phyloP scores from a whole-genome alignment of 2,888 invertebrate genomes.

The Sturmia bella region DNA sequence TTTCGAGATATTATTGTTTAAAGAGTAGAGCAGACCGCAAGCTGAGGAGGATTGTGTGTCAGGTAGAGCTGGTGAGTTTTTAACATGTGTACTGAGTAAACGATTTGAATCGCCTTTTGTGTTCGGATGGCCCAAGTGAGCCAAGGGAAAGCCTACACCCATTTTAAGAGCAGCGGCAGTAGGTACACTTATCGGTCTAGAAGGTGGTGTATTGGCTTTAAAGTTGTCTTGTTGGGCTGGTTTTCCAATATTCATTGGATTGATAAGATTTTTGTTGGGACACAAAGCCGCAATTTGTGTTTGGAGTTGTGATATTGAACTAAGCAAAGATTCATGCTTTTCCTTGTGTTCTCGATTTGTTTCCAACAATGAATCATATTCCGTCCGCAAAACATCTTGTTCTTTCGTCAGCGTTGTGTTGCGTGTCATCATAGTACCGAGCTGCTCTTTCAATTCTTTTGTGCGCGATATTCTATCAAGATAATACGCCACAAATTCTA shows the following conservation, averaged over 20 bases:
- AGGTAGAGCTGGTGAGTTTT: conserved; percentile 79
- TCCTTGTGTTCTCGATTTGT: conserved; percentile 86
- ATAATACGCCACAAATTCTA: conserved; percentile 97
- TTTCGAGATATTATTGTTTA: conserved; percentile 71
- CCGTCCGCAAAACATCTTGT: conserved; percentile 88
- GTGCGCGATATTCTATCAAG: conserved; percentile 93
- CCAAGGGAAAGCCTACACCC: conserved; percentile 92
- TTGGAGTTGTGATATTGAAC: conserved; percentile 82
- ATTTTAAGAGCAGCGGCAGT: conserved; percentile 92
- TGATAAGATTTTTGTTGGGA: conserved; percentile 84
- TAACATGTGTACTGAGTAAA: conserved; percentile 80
- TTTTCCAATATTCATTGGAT: conserved; percentile 84
- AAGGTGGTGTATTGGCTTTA: conserved; percentile 77
- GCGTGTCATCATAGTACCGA: conserved; percentile 88
- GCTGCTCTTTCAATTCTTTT: conserved; percentile 88
- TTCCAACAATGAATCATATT: conserved; percentile 89
- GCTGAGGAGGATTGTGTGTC: conserved; percentile 49
- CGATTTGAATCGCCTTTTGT: conserved; percentile 88
- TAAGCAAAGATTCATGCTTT: conserved; percentile 80
- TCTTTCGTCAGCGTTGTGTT: conserved; percentile 89
- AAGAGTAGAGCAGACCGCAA: conserved; percentile 53
- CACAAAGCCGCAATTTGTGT: conserved; percentile 84
- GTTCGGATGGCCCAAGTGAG: conserved; percentile 84
- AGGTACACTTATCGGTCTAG: conserved; percentile 88
- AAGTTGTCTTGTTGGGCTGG: conserved; percentile 77